Percentiles rank a stretch among this genome's conserved stretches.
These are phyloP conservation scores for Carlito syrichta DNA, from an alignment of 2,113 vertebrate species.

Conservation along the genomic window DNA sequence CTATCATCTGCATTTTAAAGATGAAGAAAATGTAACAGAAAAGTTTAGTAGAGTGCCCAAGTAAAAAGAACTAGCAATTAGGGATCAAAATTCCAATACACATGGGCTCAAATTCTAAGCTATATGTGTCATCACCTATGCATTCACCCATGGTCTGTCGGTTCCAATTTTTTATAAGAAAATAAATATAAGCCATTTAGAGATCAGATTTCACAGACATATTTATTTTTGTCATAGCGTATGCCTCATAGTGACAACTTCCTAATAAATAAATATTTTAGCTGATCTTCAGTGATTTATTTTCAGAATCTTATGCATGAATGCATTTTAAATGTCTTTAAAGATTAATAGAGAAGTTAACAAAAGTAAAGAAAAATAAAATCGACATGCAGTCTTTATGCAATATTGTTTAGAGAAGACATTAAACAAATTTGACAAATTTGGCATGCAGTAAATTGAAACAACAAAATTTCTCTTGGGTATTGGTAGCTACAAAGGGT, in stretches of 20 bases:
- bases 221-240: background rate
- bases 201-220: background rate
- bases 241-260: background rate
- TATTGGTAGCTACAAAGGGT: background rate
- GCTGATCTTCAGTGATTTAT: background rate
- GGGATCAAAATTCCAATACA: background rate
- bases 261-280: constrained; percentile 8
- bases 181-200: background rate
- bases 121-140: background rate
- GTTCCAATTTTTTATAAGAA: constrained; percentile 12
- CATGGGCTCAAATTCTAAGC: background rate
- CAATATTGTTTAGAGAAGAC: constrained; percentile 33
- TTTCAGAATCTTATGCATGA: background rate
- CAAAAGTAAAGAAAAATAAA: constrained; percentile 32
- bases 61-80: background rate
- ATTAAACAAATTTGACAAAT: background rate
- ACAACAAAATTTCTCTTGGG: background rate
- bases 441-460: background rate
- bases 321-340: background rate
- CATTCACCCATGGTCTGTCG: background rate
- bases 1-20: background rate
- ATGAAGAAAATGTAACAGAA: background rate
- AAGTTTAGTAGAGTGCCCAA: background rate
- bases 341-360: background rate
- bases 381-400: background rate